Evolutionary conservation across 2,113 vertebrate species (phyloP).

Genomic region (Hippopotamus amphibius): DNA sequence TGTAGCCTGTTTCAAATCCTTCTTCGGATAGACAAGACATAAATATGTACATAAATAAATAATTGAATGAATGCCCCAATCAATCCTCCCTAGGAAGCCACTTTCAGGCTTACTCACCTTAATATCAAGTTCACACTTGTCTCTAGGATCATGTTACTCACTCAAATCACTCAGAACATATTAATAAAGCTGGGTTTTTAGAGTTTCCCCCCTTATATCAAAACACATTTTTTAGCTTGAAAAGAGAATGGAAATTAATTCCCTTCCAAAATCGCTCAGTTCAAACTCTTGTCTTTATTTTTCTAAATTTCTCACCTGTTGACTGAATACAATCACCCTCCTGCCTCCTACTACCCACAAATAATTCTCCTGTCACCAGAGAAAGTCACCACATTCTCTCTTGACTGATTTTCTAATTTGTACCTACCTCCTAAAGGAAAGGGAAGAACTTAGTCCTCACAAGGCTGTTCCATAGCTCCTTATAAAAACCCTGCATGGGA

Average conservation of each 20-base stretch:
- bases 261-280: not conserved
- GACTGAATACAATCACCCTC: not conserved
- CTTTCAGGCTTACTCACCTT: not conserved
- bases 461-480: not conserved
- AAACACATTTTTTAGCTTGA: not conserved
- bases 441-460: not conserved
- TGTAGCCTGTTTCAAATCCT: not conserved
- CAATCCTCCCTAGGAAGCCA: not conserved
- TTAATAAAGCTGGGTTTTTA: not conserved
- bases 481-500: not conserved
- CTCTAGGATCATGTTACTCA: not conserved
- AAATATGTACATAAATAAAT: not conserved
- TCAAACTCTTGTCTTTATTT: not conserved
- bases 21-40: not conserved
- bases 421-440: not conserved
- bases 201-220: not conserved
- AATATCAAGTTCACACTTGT: not conserved
- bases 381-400: not conserved
- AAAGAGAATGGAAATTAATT: constrained; percentile 39
- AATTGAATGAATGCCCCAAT: not conserved
- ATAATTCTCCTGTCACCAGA: not conserved
- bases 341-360: not conserved
- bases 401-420: constrained; percentile 46
- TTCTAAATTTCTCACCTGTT: constrained; percentile 31
- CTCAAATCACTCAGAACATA: not conserved